phyloP scores from a whole-genome alignment of 2,797 vertebrate species.

The Rallus crepitans region DNA sequence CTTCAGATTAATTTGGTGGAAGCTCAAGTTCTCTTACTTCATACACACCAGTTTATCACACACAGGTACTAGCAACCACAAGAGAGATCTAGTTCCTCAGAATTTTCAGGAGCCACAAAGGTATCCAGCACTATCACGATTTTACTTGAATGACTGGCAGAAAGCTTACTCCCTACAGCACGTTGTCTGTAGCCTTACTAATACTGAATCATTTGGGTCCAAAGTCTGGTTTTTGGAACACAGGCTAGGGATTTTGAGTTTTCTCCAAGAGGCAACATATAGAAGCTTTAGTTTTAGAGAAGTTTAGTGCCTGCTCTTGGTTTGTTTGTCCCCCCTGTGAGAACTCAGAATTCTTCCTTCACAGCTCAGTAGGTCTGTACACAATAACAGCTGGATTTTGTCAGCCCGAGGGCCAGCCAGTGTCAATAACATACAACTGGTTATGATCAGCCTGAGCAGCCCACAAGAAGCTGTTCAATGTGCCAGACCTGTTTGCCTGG shows the following conservation, averaged over 20 bases:
- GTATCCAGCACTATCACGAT: background rate
- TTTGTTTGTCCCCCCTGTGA: background rate
- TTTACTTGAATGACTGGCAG: background rate
- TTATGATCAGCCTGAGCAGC: conserved; percentile 30
- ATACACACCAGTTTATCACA: background rate
- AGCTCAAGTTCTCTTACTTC: background rate
- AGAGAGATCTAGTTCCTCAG: background rate
- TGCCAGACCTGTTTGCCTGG: conserved; percentile 9
- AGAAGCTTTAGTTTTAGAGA: background rate
- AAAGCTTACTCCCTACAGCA: background rate
- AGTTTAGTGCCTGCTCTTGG: background rate
- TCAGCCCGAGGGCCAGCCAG: background rate
- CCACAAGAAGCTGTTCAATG: conserved; percentile 5
- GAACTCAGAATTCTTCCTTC: background rate
- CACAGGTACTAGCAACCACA: background rate
- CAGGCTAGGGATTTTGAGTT: background rate
- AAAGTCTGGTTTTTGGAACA: background rate
- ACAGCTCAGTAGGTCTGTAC: conserved; percentile 12
- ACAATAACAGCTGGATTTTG: conserved; percentile 7
- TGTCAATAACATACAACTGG: conserved; percentile 21
- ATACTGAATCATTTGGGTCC: background rate
- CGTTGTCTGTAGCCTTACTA: background rate
- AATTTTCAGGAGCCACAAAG: background rate
- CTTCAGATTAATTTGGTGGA: background rate
- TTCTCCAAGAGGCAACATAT: background rate